phyloP scores from a whole-genome alignment of 1,140 invertebrate species.

The Hycleus phaleratus region DNA sequence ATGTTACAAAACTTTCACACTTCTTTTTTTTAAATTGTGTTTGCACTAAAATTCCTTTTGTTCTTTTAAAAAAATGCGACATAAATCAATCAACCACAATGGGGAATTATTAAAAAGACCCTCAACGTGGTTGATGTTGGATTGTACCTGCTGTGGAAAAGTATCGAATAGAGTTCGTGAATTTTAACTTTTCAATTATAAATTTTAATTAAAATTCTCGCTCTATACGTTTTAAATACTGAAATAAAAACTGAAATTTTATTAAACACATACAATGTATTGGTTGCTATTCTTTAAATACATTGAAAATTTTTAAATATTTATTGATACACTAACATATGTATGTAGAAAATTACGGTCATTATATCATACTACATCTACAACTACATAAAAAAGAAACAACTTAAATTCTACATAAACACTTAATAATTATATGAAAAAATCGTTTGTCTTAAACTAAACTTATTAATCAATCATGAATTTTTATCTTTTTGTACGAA shows the following conservation, averaged over 20 bases:
- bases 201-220: too few relatives aligned
- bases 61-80: background rate
- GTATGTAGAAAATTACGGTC: conserved; percentile 5
- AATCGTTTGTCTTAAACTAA: background rate
- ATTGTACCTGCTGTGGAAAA: too few relatives aligned
- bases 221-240: too few relatives aligned
- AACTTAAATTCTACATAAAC: conserved; percentile 13
- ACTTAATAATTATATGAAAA: background rate
- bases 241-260: background rate
- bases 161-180: too few relatives aligned
- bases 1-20: conserved; percentile 31
- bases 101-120: background rate
- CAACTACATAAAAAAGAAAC: conserved; percentile 8
- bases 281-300: conserved; percentile 8
- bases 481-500: background rate
- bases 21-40: conserved; percentile 4
- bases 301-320: conserved; percentile 9
- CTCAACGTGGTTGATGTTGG: background rate
- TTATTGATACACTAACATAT: conserved; percentile 7
- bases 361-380: background rate
- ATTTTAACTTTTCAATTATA: too few relatives aligned
- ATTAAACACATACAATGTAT: conserved; percentile 15
- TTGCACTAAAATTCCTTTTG: background rate
- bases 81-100: background rate
- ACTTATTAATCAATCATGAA: background rate